Conservation (phyloP, 2,113 vertebrate genomes). For the Nannobrachium achirus region DNA sequence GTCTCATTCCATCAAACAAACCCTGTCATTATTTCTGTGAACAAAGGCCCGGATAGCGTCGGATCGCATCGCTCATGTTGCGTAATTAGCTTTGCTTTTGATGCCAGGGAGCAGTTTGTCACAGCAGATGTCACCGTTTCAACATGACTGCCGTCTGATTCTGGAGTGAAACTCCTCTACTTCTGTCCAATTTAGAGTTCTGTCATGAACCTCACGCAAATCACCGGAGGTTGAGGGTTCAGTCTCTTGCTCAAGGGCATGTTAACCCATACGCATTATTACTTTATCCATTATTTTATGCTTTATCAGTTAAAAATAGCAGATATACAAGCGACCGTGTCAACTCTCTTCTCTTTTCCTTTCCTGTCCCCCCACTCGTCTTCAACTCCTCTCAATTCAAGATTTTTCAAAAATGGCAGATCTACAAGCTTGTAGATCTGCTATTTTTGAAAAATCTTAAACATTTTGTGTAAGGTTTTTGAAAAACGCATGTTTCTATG, state of each 20-base stretch:
- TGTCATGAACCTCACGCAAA: no score
- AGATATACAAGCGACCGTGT: neutral
- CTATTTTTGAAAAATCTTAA: no score
- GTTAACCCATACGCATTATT: no score
- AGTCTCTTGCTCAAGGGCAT: no score
- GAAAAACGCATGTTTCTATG: no score
- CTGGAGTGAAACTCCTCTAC: neutral
- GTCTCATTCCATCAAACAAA: no score
- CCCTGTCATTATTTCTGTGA: neutral
- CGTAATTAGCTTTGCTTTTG: neutral
- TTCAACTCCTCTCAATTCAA: neutral
- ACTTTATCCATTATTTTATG: neutral
- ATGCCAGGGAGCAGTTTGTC: neutral
- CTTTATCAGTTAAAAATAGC: neutral
- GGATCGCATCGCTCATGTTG: neutral
- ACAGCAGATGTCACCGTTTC: neutral
- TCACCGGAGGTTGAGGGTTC: no score
- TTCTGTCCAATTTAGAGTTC: neutral
- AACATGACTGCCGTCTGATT: neutral
- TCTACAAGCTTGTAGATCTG: no score
- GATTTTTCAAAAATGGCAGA: no score
- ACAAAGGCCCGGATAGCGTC: neutral
- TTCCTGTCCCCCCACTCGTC: neutral
- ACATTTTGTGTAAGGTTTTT: no score
- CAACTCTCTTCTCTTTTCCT: neutral